Percentiles rank a stretch among this genome's conserved stretches.
Evolutionary conservation across 2,797 vertebrate species (phyloP).

Genomic region (Caiman crocodilus): DNA sequence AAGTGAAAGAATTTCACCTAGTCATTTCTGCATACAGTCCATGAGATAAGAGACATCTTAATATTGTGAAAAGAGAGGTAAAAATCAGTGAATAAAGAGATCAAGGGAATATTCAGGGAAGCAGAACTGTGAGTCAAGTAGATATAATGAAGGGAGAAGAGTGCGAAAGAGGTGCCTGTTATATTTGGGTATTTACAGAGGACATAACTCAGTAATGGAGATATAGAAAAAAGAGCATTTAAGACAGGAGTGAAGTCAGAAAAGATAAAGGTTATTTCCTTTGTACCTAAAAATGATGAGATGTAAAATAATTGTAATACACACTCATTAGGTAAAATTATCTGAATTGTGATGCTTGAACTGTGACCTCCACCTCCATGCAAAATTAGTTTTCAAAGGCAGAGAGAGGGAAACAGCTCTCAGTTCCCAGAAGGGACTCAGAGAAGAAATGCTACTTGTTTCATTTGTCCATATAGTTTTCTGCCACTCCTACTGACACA

Average conservation of each 20-base stretch:
- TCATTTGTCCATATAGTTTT: neutral
- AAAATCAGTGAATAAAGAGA: neutral
- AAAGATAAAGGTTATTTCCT: neutral
- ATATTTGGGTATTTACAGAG: neutral
- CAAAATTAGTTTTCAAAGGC: conserved; percentile 34
- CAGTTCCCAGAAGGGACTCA: neutral
- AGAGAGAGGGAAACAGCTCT: neutral
- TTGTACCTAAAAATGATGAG: conserved; percentile 28
- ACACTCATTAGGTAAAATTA: conserved; percentile 18
- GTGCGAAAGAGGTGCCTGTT: neutral
- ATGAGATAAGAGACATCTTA: neutral
- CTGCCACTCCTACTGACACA: conserved; percentile 11
- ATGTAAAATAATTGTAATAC: neutral
- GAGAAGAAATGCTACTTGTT: conserved; percentile 22
- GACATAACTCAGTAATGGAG: conserved; percentile 38
- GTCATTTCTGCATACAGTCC: neutral
- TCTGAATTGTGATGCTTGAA: neutral
- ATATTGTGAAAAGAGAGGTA: neutral
- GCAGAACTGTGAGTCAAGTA: conserved; percentile 31
- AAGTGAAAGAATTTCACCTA: conserved; percentile 1
- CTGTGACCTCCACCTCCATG: conserved; percentile 5
- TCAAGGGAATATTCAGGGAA: conserved; percentile 33
- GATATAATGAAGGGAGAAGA: conserved; percentile 15
- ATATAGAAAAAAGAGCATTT: conserved; percentile 49
- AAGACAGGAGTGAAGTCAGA: neutral